These are phyloP conservation scores for Thalassoma bifasciatum DNA, from an alignment of 2,113 vertebrate genomes.

Conservation along the genomic window DNA sequence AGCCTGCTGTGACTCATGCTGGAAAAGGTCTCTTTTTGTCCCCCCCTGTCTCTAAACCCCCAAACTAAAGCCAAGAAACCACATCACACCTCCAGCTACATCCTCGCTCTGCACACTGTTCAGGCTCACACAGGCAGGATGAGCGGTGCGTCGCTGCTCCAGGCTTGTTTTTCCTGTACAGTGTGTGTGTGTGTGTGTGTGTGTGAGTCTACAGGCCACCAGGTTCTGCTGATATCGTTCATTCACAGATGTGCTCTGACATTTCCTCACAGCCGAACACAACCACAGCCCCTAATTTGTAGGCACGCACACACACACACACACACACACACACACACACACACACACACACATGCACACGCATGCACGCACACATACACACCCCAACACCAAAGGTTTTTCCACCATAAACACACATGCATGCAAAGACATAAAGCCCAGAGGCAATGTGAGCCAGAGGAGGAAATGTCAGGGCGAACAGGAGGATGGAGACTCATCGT, in stretches of 20 bases:
- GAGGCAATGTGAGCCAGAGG: conserved; percentile 70
- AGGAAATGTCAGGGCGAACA: conserved; percentile 79
- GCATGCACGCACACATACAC: conserved; percentile 33
- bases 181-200: conserved; percentile 14
- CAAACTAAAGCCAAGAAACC: conserved; percentile 16
- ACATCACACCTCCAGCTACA: conserved; percentile 29
- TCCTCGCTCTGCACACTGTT: conserved; percentile 22
- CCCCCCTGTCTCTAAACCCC: conserved; percentile 8
- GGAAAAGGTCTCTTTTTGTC: not conserved
- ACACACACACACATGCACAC: conserved; percentile 16
- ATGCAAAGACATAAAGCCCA: conserved; percentile 57
- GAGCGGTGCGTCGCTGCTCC: conserved; percentile 24
- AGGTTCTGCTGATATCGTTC: conserved; percentile 79
- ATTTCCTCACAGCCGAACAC: conserved; percentile 72
- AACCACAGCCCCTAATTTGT: conserved; percentile 56
- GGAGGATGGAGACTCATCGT: conserved; percentile 72
- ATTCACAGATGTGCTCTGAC: conserved; percentile 82
- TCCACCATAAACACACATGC: conserved; percentile 23
- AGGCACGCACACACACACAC: conserved; percentile 29
- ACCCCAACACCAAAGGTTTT: too few species aligned
- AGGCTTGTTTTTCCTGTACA: conserved; percentile 42
- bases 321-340: not conserved
- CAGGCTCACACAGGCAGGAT: conserved; percentile 56
- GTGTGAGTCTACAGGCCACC: conserved; percentile 50
- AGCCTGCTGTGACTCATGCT: not conserved